phyloP scores from a whole-genome alignment of 2,797 vertebrate genomes.

The Dendrocincla fuliginosa region DNA sequence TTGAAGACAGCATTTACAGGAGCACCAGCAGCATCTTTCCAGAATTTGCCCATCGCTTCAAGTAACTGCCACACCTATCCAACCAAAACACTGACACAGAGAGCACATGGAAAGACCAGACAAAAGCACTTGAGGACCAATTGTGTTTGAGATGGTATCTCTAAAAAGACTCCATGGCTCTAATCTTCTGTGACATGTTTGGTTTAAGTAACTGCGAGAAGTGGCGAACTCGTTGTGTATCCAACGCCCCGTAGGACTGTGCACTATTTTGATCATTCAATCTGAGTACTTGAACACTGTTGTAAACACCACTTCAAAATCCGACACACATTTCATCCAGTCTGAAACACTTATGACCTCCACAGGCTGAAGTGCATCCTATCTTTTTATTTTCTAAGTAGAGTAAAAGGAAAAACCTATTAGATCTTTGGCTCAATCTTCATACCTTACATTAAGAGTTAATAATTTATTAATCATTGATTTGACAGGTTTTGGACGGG shows the following conservation, averaged over 20 bases:
- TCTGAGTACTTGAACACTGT: neutral
- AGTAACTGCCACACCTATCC: neutral
- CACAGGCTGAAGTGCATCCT: neutral
- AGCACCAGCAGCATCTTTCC: neutral
- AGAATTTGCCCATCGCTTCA: neutral
- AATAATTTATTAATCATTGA: slow-evolving; percentile 43
- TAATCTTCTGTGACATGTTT: neutral
- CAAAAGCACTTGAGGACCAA: neutral
- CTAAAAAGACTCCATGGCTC: neutral
- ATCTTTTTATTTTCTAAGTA: neutral
- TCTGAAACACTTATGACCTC: neutral
- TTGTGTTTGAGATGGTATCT: neutral
- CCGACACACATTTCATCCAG: neutral
- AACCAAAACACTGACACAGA: neutral
- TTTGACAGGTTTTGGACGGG: neutral
- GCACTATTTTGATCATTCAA: neutral
- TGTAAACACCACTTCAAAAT: neutral
- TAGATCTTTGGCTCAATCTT: neutral
- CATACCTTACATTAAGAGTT: neutral
- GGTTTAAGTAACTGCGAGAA: slow-evolving; percentile 8
- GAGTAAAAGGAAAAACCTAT: neutral
- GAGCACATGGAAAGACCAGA: neutral
- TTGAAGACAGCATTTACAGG: neutral
- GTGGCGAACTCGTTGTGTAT: neutral
- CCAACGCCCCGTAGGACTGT: neutral